Conservation (phyloP, 92 coral and sea anemone species). For the Epizoanthus stellaris region DNA sequence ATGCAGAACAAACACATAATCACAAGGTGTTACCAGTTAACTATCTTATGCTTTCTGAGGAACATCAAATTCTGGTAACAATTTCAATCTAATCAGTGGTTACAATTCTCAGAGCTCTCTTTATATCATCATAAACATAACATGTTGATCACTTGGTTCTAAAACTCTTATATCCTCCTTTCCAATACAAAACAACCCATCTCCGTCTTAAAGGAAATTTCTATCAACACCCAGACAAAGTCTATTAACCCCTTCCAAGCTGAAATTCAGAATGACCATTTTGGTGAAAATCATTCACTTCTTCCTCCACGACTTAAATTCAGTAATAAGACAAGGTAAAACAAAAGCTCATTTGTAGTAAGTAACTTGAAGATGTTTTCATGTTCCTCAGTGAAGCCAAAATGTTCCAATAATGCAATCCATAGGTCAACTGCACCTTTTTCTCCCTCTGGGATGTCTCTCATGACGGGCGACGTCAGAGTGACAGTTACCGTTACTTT, state of each 20-base stretch:
- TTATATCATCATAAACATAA: too few relatives aligned
- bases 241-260: too few relatives aligned
- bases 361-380: neutral
- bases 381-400: conserved; percentile 45
- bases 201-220: too few relatives aligned
- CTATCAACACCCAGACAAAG: too few relatives aligned
- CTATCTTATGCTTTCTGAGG: conserved; percentile 33
- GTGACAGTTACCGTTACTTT: conserved; percentile 86
- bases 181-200: too few relatives aligned
- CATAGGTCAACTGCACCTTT: conserved; percentile 59
- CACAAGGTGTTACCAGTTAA: conserved; percentile 32
- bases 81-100: neutral
- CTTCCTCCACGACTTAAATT: too few relatives aligned
- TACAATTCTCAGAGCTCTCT: neutral
- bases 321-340: too few relatives aligned
- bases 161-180: too few relatives aligned
- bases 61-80: conserved; percentile 27
- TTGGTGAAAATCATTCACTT: too few relatives aligned
- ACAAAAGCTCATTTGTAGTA: too few relatives aligned
- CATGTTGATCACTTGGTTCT: too few relatives aligned
- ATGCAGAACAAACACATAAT: conserved; percentile 41
- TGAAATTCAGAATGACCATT: too few relatives aligned
- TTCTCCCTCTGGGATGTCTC: conserved; percentile 82
- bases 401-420: neutral
- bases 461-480: conserved; percentile 95